Percentiles rank a stretch among this genome's conserved stretches.
Conservation (phyloP, 2,888 invertebrate species). For the Melinaea marsaeus region DNA sequence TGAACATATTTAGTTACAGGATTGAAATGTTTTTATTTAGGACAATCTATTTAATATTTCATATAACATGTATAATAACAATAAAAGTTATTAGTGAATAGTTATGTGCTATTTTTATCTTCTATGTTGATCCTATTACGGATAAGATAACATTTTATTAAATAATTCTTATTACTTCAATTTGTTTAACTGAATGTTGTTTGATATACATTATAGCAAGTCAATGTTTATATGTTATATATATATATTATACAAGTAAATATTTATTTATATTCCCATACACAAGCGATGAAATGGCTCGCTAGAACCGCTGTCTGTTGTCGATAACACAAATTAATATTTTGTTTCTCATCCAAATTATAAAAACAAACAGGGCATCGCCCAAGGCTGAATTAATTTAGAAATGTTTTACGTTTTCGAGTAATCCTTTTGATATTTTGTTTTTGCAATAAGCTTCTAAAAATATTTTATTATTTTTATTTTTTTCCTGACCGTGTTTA, state of each 20-base stretch:
- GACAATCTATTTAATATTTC: too few relatives aligned
- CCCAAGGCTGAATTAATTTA: slow-evolving; percentile 45
- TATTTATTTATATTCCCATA: slow-evolving; percentile 28
- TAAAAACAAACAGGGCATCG: slow-evolving; percentile 38
- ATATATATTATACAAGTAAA: too few relatives aligned
- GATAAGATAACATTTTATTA: too few relatives aligned
- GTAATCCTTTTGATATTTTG: slow-evolving; percentile 5
- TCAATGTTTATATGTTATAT: slow-evolving; percentile 10
- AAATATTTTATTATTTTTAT: too few relatives aligned
- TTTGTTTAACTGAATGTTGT: too few relatives aligned
- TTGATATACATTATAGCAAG: too few relatives aligned
- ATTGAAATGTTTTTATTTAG: background rate
- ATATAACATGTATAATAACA: too few relatives aligned
- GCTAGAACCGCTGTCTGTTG: slow-evolving; percentile 44
- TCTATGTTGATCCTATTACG: too few relatives aligned
- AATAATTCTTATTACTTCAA: too few relatives aligned
- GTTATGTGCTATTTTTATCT: too few relatives aligned
- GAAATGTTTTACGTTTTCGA: slow-evolving; percentile 29
- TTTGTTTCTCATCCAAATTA: slow-evolving; percentile 40
- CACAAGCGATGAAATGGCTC: slow-evolving; percentile 37
- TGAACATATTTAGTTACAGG: background rate
- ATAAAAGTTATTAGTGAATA: too few relatives aligned
- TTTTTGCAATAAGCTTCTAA: background rate
- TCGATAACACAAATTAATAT: slow-evolving; percentile 57
- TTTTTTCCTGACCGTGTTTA: too few relatives aligned